A percentile compares a stretch with the other conserved stretches of the same genome.
Evolutionary conservation across 2,888 invertebrate genomes (phyloP).

Genomic region (Lingula anatina): DNA sequence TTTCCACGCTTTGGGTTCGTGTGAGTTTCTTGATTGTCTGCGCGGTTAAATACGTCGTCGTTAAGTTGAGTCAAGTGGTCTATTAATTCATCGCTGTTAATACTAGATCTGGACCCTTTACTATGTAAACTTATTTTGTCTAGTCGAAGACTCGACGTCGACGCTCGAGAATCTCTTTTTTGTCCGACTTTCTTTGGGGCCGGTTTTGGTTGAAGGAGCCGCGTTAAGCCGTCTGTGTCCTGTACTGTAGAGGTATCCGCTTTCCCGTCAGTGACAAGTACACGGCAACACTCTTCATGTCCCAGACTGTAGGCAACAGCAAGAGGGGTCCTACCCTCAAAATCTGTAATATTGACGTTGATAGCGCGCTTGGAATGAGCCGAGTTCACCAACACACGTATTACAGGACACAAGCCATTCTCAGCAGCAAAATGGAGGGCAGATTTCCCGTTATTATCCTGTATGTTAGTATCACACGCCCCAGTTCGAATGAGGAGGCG

Average conservation of each 20-base stretch:
- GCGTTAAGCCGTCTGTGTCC: constrained; percentile 18
- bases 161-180: too few species aligned
- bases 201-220: too few species aligned
- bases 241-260: constrained; percentile 17
- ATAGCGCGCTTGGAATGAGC: constrained; percentile 17
- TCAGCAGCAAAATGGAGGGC: constrained; percentile 27
- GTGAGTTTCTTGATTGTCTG: too few species aligned
- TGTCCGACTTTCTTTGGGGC: too few species aligned
- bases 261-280: constrained; percentile 23
- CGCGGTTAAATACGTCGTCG: too few species aligned
- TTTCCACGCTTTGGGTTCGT: too few species aligned
- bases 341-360: constrained; percentile 19
- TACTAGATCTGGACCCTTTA: too few species aligned
- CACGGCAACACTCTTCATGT: constrained; percentile 25
- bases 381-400: constrained; percentile 21
- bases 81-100: too few species aligned
- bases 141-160: not conserved
- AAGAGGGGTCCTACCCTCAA: constrained; percentile 21
- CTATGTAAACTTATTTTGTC: not conserved
- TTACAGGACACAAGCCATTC: constrained; percentile 20
- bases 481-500: constrained; percentile 21
- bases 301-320: constrained; percentile 27
- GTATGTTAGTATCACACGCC: constrained; percentile 24
- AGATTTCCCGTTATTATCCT: constrained; percentile 23
- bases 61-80: too few species aligned